Percentiles rank a stretch among this genome's conserved stretches.
phyloP scores from a whole-genome alignment of 2,113 vertebrate genomes.

The Coryphaenoides rupestris region DNA sequence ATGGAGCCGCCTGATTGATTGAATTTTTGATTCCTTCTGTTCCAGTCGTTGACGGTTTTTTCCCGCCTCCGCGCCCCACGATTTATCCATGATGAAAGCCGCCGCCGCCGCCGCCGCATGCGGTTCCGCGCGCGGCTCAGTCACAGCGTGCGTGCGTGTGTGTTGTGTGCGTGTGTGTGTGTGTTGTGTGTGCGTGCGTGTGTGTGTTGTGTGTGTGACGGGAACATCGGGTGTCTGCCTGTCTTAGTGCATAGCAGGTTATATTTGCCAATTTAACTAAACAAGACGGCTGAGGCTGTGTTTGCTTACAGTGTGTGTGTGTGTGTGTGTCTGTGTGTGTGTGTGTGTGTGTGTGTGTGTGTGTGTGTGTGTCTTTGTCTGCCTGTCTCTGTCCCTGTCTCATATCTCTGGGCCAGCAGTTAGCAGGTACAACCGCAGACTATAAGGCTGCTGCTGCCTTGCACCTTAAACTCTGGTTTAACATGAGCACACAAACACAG shows the following conservation, averaged over 20 bases:
- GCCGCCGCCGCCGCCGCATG: no score
- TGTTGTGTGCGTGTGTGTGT: conserved; percentile 7
- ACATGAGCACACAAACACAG: no score
- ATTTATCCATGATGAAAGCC: no score
- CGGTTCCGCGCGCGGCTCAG: conserved; percentile 13
- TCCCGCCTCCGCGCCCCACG: no score
- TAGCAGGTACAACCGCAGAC: no score
- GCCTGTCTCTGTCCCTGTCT: not conserved
- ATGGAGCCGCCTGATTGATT: conserved; percentile 39
- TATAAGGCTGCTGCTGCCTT: no score
- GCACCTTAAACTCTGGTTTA: no score
- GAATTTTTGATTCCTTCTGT: conserved; percentile 43
- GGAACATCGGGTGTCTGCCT: not conserved
- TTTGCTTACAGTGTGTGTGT: conserved; percentile 13
- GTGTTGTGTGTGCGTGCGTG: conserved; percentile 1
- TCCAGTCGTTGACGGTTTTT: conserved; percentile 1
- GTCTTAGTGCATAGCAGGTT: conserved; percentile 43
- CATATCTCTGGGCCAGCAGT: no score
- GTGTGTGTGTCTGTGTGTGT: not conserved
- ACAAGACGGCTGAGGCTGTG: conserved; percentile 24
- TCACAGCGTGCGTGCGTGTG: not conserved
- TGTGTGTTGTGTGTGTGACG: not conserved
- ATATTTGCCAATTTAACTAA: conserved; percentile 55
- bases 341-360: not conserved
- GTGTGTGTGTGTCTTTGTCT: not conserved